phyloP scores from a whole-genome alignment of 2,113 vertebrate species.

The Nesogale talazaci region DNA sequence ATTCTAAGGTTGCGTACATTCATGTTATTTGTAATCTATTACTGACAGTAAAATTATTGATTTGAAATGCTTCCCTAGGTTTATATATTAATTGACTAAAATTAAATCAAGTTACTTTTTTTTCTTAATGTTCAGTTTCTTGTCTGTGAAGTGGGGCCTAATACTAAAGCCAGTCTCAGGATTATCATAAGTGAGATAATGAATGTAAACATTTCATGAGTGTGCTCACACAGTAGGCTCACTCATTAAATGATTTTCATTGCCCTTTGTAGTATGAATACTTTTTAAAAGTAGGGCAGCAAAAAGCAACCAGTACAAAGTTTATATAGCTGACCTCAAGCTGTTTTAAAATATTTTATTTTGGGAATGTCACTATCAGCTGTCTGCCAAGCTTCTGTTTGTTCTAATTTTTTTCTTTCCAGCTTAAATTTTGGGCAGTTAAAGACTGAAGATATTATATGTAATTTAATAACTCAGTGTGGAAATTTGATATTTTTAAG shows the following conservation, averaged over 20 bases:
- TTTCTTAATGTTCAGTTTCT: conserved; percentile 41
- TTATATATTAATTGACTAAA: conserved; percentile 48
- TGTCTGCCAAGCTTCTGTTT: background rate
- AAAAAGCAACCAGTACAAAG: background rate
- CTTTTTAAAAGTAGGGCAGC: background rate
- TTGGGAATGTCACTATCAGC: background rate
- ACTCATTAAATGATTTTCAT: conserved; percentile 20
- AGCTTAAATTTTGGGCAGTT: conserved; percentile 36
- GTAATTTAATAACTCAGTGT: background rate
- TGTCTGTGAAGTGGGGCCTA: conserved; percentile 15
- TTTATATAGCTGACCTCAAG: conserved; percentile 20
- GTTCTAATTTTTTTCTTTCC: conserved; percentile 38
- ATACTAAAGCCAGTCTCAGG: background rate
- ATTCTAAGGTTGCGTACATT: conserved; percentile 50
- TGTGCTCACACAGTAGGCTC: background rate
- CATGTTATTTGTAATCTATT: conserved; percentile 25
- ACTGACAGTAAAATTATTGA: conserved; percentile 47
- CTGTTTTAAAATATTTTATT: background rate
- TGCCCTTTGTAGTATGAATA: conserved; percentile 42
- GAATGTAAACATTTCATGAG: conserved; percentile 8
- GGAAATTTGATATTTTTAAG: conserved; percentile 47
- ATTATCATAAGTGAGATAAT: conserved; percentile 17
- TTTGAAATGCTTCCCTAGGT: conserved; percentile 29
- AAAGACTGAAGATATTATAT: conserved; percentile 33
- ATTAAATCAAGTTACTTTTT: conserved; percentile 32